Evolutionary conservation across 2,113 vertebrate genomes (phyloP).

Genomic region (Epinephelus moara): DNA sequence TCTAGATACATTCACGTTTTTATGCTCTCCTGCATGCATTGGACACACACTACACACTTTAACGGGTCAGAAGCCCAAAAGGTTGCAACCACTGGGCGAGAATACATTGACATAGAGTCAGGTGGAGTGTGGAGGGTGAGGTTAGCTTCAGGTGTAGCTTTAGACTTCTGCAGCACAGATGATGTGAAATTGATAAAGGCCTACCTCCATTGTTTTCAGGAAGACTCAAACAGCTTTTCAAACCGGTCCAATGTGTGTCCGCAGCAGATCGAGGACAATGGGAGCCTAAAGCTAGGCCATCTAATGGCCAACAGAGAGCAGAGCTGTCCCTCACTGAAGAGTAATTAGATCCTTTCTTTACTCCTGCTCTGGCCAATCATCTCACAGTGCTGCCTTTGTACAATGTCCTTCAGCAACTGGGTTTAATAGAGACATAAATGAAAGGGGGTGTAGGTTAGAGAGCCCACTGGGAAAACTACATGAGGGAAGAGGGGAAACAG

Average conservation of each 20-base stretch:
- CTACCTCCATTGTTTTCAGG: slow-evolving; percentile 25
- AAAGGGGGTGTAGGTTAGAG: slow-evolving; percentile 28
- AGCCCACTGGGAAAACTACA: slow-evolving; percentile 13
- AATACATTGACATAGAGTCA: not conserved
- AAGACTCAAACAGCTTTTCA: slow-evolving; percentile 10
- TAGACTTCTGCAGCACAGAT: not conserved
- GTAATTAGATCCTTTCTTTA: slow-evolving; percentile 67
- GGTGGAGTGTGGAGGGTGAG: not conserved
- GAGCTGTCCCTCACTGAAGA: slow-evolving; percentile 47
- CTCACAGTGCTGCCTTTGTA: slow-evolving; percentile 70
- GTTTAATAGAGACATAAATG: slow-evolving; percentile 62
- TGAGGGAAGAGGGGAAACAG: slow-evolving; percentile 15
- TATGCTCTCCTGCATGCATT: too few species aligned
- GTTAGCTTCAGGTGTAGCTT: slow-evolving; percentile 11
- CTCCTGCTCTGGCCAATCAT: slow-evolving; percentile 56
- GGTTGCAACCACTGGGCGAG: not conserved
- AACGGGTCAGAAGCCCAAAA: not conserved
- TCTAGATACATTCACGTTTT: too few species aligned
- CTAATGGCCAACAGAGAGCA: slow-evolving; percentile 47
- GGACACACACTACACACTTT: too few species aligned
- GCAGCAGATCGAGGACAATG: slow-evolving; percentile 43
- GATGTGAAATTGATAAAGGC: not conserved
- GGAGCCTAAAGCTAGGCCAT: slow-evolving; percentile 40
- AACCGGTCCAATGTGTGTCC: slow-evolving; percentile 34
- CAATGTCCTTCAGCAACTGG: slow-evolving; percentile 56